Evolutionary conservation across 2,797 vertebrate genomes (phyloP), one percentile per base, ranked within the genome.

Genomic region (Amazona ochrocephala): DNA sequence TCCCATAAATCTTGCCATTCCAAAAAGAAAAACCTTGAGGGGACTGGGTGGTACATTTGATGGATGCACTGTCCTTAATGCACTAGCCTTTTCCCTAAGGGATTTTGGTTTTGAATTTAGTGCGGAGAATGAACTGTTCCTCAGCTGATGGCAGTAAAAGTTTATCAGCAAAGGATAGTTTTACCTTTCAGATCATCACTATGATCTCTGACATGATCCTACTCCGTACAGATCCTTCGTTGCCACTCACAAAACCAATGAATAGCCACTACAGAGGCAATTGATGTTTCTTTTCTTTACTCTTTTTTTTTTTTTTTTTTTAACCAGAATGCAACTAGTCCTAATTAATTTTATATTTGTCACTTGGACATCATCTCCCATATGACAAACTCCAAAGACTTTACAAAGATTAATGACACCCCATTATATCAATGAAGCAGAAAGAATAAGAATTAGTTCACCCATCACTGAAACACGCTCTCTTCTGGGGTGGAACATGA

Each of bases 321-420:
- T 32, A 27, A 50, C 11, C 24, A 77, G 34, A 83, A 89, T 64
- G 47, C 58, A 89, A 58, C 88, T 54, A 66, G 50, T 85, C 58
- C 54, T 92, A 89, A 93, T 93, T 95, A 92, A 95, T 94, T 94
- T 90, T 92, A 91, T 96, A 96, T 93, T 92, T 93, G 75, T 92
- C 92, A 91, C 76, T 93, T 78, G 84, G 91, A 77, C 82, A 91
- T 73, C 81, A 60, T 93, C 65, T 93, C 70, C 66, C 50, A 70
- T 72, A 91, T 58, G 75, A 93, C 75, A 93, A 75, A 54, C 68
- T 93, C 90, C 73, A 93, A 95, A 77, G 77, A 83, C 64, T 84
- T 92, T 94, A 89, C 81, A 87, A 95, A 94, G 81, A 94, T 92
- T 94, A 83, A 93, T 89, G 75, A 70, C 50, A 68, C 72, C 78